Evolutionary conservation across 2,113 vertebrate species (phyloP).

Genomic region (Pluvianellus socialis): DNA sequence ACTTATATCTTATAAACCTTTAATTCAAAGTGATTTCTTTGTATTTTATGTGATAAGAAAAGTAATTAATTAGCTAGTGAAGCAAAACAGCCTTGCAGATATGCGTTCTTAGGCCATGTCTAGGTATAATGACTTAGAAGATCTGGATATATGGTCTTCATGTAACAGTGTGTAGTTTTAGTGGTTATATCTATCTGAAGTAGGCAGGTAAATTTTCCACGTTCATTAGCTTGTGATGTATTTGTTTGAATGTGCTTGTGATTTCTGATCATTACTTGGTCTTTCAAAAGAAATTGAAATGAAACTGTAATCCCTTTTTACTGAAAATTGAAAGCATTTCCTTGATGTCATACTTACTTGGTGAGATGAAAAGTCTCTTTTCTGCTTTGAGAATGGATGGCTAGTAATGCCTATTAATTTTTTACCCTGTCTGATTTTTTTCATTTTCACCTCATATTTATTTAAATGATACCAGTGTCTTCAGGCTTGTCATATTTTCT

Average conservation of each 20-base stretch:
- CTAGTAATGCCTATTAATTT: neutral
- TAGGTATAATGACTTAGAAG: neutral
- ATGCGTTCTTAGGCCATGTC: neutral
- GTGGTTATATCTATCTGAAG: neutral
- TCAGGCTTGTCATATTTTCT: neutral
- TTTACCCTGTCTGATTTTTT: neutral
- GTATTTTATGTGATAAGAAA: neutral
- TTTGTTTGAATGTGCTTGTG: neutral
- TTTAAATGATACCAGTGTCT: neutral
- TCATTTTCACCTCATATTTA: neutral
- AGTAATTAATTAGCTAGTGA: neutral
- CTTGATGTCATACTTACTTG: neutral
- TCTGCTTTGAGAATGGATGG: neutral
- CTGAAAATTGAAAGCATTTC: neutral
- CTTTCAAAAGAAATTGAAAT: neutral
- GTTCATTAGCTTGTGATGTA: neutral
- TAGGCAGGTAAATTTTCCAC: neutral
- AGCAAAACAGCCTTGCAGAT: neutral
- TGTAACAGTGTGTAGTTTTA: neutral
- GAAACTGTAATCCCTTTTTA: neutral
- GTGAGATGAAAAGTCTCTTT: neutral
- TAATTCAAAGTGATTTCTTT: neutral
- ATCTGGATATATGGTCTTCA: neutral
- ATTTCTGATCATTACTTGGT: neutral
- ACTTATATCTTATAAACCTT: neutral